Evolutionary conservation across 1,140 invertebrate species (phyloP).

Genomic region (Andrena cerasifolii): DNA sequence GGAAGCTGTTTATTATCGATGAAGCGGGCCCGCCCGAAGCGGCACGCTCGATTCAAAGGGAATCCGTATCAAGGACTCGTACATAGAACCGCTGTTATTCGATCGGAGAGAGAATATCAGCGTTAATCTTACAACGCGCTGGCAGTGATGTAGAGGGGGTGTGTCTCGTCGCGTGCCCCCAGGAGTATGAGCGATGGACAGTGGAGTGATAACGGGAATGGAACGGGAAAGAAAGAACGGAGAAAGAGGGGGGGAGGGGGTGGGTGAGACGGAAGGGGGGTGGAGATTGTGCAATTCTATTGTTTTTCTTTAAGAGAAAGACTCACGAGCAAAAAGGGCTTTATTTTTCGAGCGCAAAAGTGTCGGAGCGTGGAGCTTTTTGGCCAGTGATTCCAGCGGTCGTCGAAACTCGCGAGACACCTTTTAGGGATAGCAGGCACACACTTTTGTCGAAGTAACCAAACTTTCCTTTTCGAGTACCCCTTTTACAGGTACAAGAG

Average conservation of each 20-base stretch:
- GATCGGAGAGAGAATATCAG: not conserved
- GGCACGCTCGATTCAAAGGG: not conserved
- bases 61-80: conserved; percentile 2
- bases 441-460: conserved; percentile 56
- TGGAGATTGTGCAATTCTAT: conserved; percentile 34
- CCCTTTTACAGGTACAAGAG: conserved; percentile 74
- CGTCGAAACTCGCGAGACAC: conserved; percentile 30
- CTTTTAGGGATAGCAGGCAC: conserved; percentile 19
- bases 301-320: conserved; percentile 17
- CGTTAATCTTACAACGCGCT: conserved; percentile 24
- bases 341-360: conserved; percentile 52
- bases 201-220: conserved; percentile 63
- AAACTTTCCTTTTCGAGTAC: conserved; percentile 71
- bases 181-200: not conserved
- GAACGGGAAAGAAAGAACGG: conserved; percentile 5
- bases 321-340: conserved; percentile 16
- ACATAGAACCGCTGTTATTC: not conserved
- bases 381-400: conserved; percentile 47
- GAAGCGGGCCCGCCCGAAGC: conserved; percentile 52
- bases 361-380: conserved; percentile 30
- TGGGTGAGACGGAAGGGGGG: too few species aligned
- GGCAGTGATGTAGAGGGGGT: not conserved
- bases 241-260: not conserved
- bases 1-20: conserved; percentile 85
- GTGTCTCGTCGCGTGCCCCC: conserved; percentile 1